Evolutionary conservation across 2,797 vertebrate genomes (phyloP), one percentile per base, ranked within the genome.

Genomic region (Gobio occitaniae): DNA sequence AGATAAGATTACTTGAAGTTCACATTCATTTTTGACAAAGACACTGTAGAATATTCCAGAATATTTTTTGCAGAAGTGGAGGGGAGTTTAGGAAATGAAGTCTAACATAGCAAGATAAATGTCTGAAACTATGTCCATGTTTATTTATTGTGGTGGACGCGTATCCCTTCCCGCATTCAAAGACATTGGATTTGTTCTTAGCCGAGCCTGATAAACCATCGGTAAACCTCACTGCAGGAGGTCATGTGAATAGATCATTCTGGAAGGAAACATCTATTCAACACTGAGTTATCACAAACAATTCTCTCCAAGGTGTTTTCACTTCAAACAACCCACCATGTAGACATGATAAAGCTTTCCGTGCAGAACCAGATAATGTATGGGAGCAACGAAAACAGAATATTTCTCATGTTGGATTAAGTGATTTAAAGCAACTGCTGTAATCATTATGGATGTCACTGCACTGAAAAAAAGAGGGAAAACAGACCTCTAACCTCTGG

Each of bases 1-100:
- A 84, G 79, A 90, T 89, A 86, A 84, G 74, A 69, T 88, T 78
- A 82, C 83, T 86, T 80, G 15, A 78, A 86, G 78, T 85, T 89
- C 41, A 84, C 72, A 77, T 84, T 86, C 75, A 80, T 85, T 89
- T 85, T 68, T 82, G 72, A 84, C 36, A 80, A 70, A 77, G 69
- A 88, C 83, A 85, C 83, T 82, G 44, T 41, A 69, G 80, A 85
- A 82, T 54, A 77, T 78, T 87, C n/a, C 65, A 75, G 66, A 84
- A 32, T 79, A 41, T 41, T 47, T 70, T 50, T 69, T 86, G 68
- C 44, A 77, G 52, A 81, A 84, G 36, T 32, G 50, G 29, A 74
- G 50, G 83, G n/a, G 38, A 83, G 80, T 77, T 83, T 83, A 80
- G 76, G 77, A 89, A 89, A 88, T 86, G 79, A 87, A 86, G 65